Evolutionary conservation across 2,888 invertebrate species (phyloP).

Genomic region (Andrena flavipes): DNA sequence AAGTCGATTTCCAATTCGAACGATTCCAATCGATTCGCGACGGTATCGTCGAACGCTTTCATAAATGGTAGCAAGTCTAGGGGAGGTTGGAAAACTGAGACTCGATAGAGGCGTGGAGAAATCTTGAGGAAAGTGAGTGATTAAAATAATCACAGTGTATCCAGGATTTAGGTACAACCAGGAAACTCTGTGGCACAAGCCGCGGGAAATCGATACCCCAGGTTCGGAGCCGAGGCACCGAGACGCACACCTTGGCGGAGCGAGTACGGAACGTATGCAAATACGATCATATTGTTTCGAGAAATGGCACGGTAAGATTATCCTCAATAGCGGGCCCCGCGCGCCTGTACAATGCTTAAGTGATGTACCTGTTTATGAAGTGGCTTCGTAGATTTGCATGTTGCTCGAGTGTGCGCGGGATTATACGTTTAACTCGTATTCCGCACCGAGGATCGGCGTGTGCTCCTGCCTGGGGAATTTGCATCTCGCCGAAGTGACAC

Average conservation of each 20-base stretch:
- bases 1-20: no score
- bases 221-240: neutral
- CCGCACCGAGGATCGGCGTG: neutral
- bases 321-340: constrained; percentile 29
- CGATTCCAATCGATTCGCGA: no score
- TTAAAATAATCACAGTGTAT: neutral
- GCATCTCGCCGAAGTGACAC: constrained; percentile 20
- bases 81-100: no score
- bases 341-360: constrained; percentile 39
- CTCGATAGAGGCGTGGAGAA: no score
- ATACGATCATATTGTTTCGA: constrained; percentile 52
- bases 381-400: constrained; percentile 48
- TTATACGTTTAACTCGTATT: constrained; percentile 35
- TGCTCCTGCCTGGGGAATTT: constrained; percentile 21
- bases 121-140: neutral
- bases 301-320: constrained; percentile 51
- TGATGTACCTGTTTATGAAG: constrained; percentile 55
- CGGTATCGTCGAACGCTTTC: no score
- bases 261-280: constrained; percentile 16
- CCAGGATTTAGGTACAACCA: neutral
- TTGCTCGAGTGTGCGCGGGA: constrained; percentile 28
- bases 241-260: neutral
- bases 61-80: no score
- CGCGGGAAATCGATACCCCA: neutral
- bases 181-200: neutral